Evolutionary conservation across 2,113 vertebrate species (phyloP).

Genomic region (Rhizomys pruinosus): DNA sequence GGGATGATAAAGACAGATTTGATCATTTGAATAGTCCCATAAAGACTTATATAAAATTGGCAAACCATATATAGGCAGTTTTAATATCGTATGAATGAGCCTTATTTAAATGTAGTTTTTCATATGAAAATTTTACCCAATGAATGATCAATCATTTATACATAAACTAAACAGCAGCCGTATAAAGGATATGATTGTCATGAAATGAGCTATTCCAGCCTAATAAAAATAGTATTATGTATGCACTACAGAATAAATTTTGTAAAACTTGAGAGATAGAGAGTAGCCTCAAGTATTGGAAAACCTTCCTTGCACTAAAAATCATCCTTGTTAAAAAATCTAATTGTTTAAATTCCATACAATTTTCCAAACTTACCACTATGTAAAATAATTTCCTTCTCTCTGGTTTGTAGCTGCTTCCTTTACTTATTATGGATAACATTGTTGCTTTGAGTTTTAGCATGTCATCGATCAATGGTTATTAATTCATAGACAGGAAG

Average conservation of each 20-base stretch:
- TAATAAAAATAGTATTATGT: background rate
- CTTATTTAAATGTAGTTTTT: constrained; percentile 55
- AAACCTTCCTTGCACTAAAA: background rate
- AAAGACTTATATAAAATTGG: constrained; percentile 34
- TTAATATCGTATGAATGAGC: constrained; percentile 41
- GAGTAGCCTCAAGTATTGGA: background rate
- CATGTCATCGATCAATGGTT: background rate
- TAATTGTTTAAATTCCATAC: background rate
- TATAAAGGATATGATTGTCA: constrained; percentile 15
- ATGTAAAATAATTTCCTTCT: background rate
- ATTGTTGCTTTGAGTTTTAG: background rate
- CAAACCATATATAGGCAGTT: constrained; percentile 18
- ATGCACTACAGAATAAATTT: background rate
- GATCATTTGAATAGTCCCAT: constrained; percentile 49
- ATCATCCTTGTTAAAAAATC: constrained; percentile 21
- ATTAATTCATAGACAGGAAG: background rate
- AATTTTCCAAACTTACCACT: background rate
- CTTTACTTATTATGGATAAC: background rate
- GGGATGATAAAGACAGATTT: constrained; percentile 48
- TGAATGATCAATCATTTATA: constrained; percentile 38
- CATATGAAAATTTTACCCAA: constrained; percentile 36
- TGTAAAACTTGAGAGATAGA: background rate
- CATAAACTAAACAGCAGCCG: constrained; percentile 15
- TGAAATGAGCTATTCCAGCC: constrained; percentile 35
- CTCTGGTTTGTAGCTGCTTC: background rate